Evolutionary conservation across 2,888 invertebrate genomes (phyloP).

Genomic region (Lobophora halterata): DNA sequence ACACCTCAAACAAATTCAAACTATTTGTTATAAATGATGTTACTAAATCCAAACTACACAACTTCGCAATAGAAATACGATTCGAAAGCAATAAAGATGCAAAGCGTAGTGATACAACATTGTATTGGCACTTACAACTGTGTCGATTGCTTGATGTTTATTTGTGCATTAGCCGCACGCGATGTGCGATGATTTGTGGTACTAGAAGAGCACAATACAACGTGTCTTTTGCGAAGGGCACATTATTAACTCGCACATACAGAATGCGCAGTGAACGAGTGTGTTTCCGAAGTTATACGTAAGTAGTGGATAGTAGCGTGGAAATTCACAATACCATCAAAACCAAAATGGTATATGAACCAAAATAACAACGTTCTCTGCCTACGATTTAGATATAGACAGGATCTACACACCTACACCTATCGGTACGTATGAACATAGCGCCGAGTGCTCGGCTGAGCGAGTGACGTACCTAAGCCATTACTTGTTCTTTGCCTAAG

Average conservation of each 20-base stretch:
- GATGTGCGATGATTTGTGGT: slow-evolving; percentile 36
- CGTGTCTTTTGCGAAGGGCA: slow-evolving; percentile 14
- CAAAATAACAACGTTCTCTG: too few relatives aligned
- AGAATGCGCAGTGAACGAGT: too few relatives aligned
- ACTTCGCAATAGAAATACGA: slow-evolving; percentile 25
- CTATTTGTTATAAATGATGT: too few relatives aligned
- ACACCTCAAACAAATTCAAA: too few relatives aligned
- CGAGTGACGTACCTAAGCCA: too few relatives aligned
- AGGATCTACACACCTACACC: too few relatives aligned
- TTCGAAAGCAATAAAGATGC: slow-evolving; percentile 32
- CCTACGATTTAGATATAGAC: too few relatives aligned
- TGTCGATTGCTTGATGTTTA: slow-evolving; percentile 42
- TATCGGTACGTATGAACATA: too few relatives aligned
- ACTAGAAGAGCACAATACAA: slow-evolving; percentile 11
- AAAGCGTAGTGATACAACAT: slow-evolving; percentile 37
- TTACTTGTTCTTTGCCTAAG: too few relatives aligned
- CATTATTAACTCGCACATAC: background rate
- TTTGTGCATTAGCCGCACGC: slow-evolving; percentile 51
- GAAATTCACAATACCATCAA: too few relatives aligned
- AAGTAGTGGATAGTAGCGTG: background rate
- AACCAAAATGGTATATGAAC: too few relatives aligned
- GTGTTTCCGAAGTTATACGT: background rate
- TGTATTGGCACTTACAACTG: slow-evolving; percentile 42
- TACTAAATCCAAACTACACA: slow-evolving; percentile 8
- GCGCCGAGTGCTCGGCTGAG: too few relatives aligned